Percentiles rank a stretch among this genome's conserved stretches.
Evolutionary conservation across 2,797 vertebrate genomes (phyloP).

Genomic region (Cirrhinus mrigala): DNA sequence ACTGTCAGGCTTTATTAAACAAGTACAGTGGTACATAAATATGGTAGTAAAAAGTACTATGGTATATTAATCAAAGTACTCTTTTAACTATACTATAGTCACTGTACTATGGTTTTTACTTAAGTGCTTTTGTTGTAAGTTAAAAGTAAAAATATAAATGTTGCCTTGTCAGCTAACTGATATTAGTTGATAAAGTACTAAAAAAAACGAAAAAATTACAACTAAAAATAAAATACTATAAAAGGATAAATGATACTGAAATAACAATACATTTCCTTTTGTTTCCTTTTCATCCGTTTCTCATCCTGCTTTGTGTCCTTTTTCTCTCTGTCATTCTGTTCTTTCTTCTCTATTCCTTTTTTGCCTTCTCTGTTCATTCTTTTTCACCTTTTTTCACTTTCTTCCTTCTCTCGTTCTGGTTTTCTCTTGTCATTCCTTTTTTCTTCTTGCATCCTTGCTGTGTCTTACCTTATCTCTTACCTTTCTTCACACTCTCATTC

Average conservation of each 20-base stretch:
- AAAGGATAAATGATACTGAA: neutral
- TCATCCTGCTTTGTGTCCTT: neutral
- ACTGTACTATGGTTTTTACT: neutral
- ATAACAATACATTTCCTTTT: neutral
- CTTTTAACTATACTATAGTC: neutral
- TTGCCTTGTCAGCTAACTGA: neutral
- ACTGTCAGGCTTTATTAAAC: neutral
- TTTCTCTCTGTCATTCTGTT: neutral
- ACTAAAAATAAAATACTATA: neutral
- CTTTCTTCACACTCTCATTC: neutral
- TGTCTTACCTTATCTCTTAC: neutral
- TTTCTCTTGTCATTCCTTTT: neutral
- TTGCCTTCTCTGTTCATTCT: neutral
- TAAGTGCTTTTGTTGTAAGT: neutral
- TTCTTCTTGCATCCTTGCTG: neutral
- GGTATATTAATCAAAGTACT: neutral
- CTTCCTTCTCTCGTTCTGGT: neutral
- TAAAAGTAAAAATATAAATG: neutral
- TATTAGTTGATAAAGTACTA: neutral
- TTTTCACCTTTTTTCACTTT: neutral
- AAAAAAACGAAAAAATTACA: neutral
- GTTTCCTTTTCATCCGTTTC: neutral
- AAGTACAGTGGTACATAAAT: conserved; percentile 5
- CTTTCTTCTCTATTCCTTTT: neutral
- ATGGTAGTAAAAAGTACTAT: neutral